Evolutionary conservation across 2,113 vertebrate genomes (phyloP).

Genomic region (Bettongia penicillata): DNA sequence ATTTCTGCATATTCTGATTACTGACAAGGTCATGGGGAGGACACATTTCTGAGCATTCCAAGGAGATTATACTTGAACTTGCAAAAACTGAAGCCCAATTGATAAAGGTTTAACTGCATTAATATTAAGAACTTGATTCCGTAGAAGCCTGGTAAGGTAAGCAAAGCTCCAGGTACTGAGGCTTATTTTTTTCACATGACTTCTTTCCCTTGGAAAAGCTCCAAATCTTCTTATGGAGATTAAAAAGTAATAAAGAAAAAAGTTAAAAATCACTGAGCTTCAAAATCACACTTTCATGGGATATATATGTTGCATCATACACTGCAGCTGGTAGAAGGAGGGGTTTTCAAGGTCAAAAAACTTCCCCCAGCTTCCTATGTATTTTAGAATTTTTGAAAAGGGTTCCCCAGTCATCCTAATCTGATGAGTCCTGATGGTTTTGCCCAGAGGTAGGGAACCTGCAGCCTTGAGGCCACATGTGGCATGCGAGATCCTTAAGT

Average conservation of each 20-base stretch:
- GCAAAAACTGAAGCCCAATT: conserved; percentile 69
- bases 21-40: conserved; percentile 75
- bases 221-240: conserved; percentile 50
- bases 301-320: neutral
- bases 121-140: neutral
- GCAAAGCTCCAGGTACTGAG: conserved; percentile 52
- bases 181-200: conserved; percentile 6
- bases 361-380: neutral
- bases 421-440: neutral
- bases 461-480: no score
- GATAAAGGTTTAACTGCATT: conserved; percentile 71
- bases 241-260: conserved; percentile 55
- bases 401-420: neutral
- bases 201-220: neutral
- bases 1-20: conserved; percentile 49
- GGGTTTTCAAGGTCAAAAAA: conserved; percentile 4
- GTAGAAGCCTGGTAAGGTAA: conserved; percentile 24
- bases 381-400: neutral
- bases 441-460: no score
- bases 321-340: neutral
- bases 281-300: neutral
- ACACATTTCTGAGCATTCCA: conserved; percentile 60
- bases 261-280: conserved; percentile 24
- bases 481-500: no score
- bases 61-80: conserved; percentile 68